Evolutionary conservation across 1,140 invertebrate genomes (phyloP).

Genomic region (Lasioglossum baleicum): DNA sequence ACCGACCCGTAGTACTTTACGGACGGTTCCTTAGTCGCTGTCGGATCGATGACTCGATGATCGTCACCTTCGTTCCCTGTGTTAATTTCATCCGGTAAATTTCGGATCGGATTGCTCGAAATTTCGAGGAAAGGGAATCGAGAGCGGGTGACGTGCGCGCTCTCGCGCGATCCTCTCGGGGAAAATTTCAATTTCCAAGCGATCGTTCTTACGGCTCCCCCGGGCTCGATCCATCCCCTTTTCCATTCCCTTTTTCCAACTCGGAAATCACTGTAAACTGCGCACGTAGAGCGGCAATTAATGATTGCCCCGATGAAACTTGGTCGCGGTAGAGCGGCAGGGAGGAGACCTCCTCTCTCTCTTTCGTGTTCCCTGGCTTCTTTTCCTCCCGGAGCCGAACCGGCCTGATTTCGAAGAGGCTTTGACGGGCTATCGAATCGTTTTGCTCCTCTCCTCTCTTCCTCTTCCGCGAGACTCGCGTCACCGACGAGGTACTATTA

Average conservation of each 20-base stretch:
- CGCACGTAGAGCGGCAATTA: background rate
- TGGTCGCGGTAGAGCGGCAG: background rate
- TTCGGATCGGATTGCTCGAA: background rate
- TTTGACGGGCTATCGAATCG: background rate
- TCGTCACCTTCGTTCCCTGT: background rate
- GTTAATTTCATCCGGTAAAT: constrained; percentile 6
- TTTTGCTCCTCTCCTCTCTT: background rate
- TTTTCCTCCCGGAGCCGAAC: background rate
- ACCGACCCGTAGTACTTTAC: too few species aligned
- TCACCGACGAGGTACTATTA: too few species aligned
- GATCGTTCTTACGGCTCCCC: background rate
- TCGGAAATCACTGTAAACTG: background rate
- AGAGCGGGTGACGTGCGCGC: background rate
- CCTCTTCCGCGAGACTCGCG: background rate
- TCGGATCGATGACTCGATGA: background rate
- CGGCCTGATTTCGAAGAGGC: background rate
- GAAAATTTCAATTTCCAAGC: constrained; percentile 6
- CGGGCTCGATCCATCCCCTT: background rate
- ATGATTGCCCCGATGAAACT: background rate
- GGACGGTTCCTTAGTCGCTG: too few species aligned
- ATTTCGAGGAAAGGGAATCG: background rate
- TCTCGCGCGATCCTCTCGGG: background rate
- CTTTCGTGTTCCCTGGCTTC: too few species aligned
- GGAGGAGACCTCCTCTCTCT: background rate
- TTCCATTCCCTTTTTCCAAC: background rate